Evolutionary conservation across 2,888 invertebrate genomes (phyloP).

Genomic region (Cancer borealis): DNA sequence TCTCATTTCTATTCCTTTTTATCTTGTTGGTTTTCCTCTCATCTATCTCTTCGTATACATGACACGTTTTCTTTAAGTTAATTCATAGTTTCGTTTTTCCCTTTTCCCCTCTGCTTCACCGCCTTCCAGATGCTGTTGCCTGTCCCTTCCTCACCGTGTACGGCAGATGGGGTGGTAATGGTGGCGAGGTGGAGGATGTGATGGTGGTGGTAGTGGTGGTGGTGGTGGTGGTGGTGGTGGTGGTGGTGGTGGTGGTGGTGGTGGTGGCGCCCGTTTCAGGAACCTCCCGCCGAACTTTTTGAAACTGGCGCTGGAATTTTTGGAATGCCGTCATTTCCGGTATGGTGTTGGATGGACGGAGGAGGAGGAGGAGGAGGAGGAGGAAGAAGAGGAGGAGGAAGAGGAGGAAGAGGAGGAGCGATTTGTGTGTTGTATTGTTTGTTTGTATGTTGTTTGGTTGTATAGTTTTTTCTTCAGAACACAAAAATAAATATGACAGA

Average conservation of each 20-base stretch:
- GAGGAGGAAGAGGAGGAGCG: slow-evolving; percentile 24
- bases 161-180: neutral
- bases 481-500: neutral
- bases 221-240: neutral
- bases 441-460: neutral
- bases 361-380: slow-evolving; percentile 15
- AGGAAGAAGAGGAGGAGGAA: neutral
- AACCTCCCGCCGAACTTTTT: slow-evolving; percentile 44
- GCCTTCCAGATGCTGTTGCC: slow-evolving; percentile 7
- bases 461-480: neutral
- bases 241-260: neutral
- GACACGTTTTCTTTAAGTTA: slow-evolving; percentile 8
- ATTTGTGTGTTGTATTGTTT: slow-evolving; percentile 22
- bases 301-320: slow-evolving; percentile 65
- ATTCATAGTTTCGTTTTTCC: slow-evolving; percentile 3
- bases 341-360: neutral
- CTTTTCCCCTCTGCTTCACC: slow-evolving; percentile 9
- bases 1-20: neutral
- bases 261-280: slow-evolving; percentile 3
- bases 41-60: neutral
- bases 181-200: slow-evolving; percentile 7
- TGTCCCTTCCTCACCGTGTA: slow-evolving; percentile 38
- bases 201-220: neutral
- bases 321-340: slow-evolving; percentile 67
- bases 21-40: neutral